Evolutionary conservation across 2,888 invertebrate genomes (phyloP).

Genomic region (Dromius quadrimaculatus): DNA sequence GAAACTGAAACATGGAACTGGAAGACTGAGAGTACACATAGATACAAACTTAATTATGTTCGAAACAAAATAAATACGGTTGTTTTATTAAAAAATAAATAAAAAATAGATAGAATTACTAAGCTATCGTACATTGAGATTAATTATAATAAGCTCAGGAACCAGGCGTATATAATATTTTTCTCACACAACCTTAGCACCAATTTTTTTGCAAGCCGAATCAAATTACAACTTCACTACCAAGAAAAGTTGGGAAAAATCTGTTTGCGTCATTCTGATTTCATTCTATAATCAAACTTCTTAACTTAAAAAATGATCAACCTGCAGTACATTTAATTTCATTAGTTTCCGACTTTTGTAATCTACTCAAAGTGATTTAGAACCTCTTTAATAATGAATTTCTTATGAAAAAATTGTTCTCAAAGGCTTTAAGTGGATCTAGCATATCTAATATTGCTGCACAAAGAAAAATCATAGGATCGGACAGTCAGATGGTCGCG

Average conservation of each 20-base stretch:
- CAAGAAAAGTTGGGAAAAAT: not conserved
- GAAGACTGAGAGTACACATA: too few relatives aligned
- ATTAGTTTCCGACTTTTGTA: constrained; percentile 16
- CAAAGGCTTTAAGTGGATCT: constrained; percentile 33
- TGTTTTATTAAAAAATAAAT: too few relatives aligned
- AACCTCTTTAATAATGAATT: constrained; percentile 32
- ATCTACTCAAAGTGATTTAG: constrained; percentile 22
- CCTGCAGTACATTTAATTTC: constrained; percentile 20
- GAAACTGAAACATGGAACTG: too few relatives aligned
- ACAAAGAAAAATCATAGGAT: constrained; percentile 2
- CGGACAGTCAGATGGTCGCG: constrained; percentile 2
- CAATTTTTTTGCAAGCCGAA: too few relatives aligned
- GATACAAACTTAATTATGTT: too few relatives aligned
- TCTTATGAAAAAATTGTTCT: constrained; percentile 24
- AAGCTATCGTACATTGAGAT: too few relatives aligned
- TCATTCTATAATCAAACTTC: constrained; percentile 11
- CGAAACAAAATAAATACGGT: too few relatives aligned
- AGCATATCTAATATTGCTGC: constrained; percentile 33
- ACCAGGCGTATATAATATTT: too few relatives aligned
- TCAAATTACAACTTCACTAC: too few relatives aligned
- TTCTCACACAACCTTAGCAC: too few relatives aligned
- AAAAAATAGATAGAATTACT: too few relatives aligned
- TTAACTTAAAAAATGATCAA: constrained; percentile 6
- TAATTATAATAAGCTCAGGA: too few relatives aligned
- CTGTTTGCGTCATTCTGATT: constrained; percentile 9